A percentile compares a stretch with the other conserved stretches of the same genome.
Conservation (phyloP, 2,113 vertebrate genomes). For the Canis aureus region DNA sequence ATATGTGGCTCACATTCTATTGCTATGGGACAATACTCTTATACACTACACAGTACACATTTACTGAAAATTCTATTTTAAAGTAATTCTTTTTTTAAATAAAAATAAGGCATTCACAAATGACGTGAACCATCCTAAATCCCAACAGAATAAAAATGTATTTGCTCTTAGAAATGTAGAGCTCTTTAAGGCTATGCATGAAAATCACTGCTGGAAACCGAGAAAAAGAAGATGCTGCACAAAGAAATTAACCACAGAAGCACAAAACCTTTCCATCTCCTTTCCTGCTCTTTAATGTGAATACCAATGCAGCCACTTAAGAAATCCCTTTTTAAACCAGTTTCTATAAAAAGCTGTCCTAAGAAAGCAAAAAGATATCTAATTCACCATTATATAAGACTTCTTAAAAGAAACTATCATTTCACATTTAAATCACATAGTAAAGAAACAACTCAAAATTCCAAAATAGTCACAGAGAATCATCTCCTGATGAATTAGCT, state of each 20-base stretch:
- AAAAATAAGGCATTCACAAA: constrained; percentile 33
- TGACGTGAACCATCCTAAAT: constrained; percentile 14
- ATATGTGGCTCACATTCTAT: not conserved
- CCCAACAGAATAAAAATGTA: not conserved
- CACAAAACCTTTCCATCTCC: not conserved
- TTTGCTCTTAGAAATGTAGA: constrained; percentile 53
- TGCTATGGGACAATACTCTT: not conserved
- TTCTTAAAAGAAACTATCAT: constrained; percentile 52
- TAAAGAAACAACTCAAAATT: constrained; percentile 53
- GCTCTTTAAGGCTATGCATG: constrained; percentile 33
- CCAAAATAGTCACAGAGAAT: not conserved
- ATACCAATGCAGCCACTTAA: not conserved
- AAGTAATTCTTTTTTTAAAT: not conserved
- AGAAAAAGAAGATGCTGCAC: not conserved
- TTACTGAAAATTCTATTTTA: constrained; percentile 46
- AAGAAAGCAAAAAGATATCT: not conserved
- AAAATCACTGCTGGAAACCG: constrained; percentile 23
- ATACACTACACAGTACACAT: not conserved
- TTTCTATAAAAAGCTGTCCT: not conserved
- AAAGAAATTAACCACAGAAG: not conserved
- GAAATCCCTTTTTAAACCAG: not conserved
- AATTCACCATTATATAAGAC: constrained; percentile 32
- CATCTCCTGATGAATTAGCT: not conserved
- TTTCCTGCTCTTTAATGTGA: not conserved
- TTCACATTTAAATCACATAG: constrained; percentile 34